Evolutionary conservation across 2,113 vertebrate species (phyloP), one percentile per base, ranked within the genome.

Genomic region (Aythya baeri): DNA sequence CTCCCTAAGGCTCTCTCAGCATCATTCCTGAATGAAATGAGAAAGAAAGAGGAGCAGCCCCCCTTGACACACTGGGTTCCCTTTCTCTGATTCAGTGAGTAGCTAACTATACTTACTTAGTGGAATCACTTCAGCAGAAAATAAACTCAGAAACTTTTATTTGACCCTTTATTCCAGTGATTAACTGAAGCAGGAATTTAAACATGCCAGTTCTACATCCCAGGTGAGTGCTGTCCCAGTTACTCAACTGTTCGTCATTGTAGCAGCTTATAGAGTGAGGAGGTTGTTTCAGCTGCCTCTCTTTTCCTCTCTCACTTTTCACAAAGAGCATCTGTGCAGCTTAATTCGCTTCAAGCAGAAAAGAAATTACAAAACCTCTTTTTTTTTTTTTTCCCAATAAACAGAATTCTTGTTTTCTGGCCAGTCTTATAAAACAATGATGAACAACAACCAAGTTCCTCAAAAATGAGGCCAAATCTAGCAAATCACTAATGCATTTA

Each of bases 331-430:
- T 58, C 41, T 83, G 44, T 66, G 76, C 26, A 62, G 14, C 44
- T 83, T 58, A n/a, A 13, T 58, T 80, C 90, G 11, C 36, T 83
- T 43, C 18, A 93, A 90, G 36, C 3, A 63, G 44, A 76, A 86
- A 55, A 77, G 6, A 77, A 81, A 59, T 55, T 74, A 41, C 6
- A 21, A 88, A 90, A 12, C 7, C 6, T 54, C 3, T 0, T 81
- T 78, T 62, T 74, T 57, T 61, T 49, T 49, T 49, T 49, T 46
- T 44, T 6, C 43, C 43, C 8, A 68, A 81, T 65, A 83, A 91
- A 82, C 12, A 89, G 36, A 46, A 85, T 84, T 76, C 36, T 93
- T 92, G 25, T 72, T 72, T 91, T 89, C 84, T 79, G 32, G 36
- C 38, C 82, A 91, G 27, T 6, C 71, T 85, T 46, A 65, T 26